Evolutionary conservation across 2,113 vertebrate species (phyloP).

Genomic region (Macquaria ambigua): DNA sequence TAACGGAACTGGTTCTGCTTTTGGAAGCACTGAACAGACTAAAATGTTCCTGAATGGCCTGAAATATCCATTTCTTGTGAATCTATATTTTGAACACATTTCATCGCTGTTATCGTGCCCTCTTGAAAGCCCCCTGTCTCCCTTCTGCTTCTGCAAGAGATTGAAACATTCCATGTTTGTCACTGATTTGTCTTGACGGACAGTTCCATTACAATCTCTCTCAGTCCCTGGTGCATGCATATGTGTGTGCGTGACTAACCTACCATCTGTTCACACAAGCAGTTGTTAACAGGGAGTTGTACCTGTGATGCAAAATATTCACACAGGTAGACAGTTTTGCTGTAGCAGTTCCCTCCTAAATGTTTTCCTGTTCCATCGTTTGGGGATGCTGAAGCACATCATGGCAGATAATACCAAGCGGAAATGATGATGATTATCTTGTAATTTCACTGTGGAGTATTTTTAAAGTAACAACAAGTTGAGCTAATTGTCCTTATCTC

Average conservation of each 20-base stretch:
- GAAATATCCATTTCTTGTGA: slow-evolving; percentile 10
- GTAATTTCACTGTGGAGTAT: slow-evolving; percentile 37
- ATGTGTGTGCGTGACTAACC: slow-evolving; percentile 7
- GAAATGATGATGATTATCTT: slow-evolving; percentile 49
- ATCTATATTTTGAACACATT: slow-evolving; percentile 32
- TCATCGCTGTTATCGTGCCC: slow-evolving; percentile 8
- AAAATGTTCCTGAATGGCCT: neutral
- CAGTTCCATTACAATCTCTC: slow-evolving; percentile 69
- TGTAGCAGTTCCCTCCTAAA: neutral
- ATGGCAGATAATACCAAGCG: slow-evolving; percentile 35
- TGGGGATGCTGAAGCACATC: slow-evolving; percentile 16
- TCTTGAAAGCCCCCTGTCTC: slow-evolving; percentile 24
- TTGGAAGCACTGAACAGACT: neutral
- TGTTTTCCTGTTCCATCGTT: slow-evolving; percentile 1
- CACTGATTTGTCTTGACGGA: slow-evolving; percentile 69
- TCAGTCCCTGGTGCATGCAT: slow-evolving; percentile 20
- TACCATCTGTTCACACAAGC: slow-evolving; percentile 52
- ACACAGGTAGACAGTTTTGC: slow-evolving; percentile 17
- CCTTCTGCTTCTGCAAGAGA: slow-evolving; percentile 37
- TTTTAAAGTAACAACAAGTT: slow-evolving; percentile 44
- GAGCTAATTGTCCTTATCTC: slow-evolving; percentile 53
- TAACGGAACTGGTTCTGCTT: neutral
- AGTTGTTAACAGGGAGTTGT: slow-evolving; percentile 21
- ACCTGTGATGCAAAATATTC: slow-evolving; percentile 19
- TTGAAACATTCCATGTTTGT: slow-evolving; percentile 58